Conservation (phyloP, 2,797 vertebrate genomes). For the Notolepis coatsorum region DNA sequence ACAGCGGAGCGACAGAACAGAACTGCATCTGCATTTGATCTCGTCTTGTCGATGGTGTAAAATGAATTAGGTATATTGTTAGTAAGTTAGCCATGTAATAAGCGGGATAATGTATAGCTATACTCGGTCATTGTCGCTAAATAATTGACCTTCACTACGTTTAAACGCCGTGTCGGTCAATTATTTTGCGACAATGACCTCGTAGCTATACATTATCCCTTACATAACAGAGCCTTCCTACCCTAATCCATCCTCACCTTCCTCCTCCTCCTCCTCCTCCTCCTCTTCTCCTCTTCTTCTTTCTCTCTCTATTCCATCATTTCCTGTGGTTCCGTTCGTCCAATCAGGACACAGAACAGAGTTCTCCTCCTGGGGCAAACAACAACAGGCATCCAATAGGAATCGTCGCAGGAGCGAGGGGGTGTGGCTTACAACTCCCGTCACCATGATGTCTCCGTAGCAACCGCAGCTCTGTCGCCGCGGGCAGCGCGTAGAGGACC, state of each 20-base stretch:
- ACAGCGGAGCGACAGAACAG: too few relatives aligned
- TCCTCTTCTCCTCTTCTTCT: slow-evolving; percentile 53
- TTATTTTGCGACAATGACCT: too few relatives aligned
- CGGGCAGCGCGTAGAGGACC: slow-evolving; percentile 8
- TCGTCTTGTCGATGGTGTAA: too few relatives aligned
- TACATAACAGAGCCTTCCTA: too few relatives aligned
- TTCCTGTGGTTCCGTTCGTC: slow-evolving; percentile 30
- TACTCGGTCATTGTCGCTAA: too few relatives aligned
- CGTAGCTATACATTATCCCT: too few relatives aligned
- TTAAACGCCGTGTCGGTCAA: too few relatives aligned
- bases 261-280: slow-evolving; percentile 28
- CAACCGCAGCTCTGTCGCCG: slow-evolving; percentile 43
- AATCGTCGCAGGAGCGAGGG: slow-evolving; percentile 54
- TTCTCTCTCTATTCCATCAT: slow-evolving; percentile 33
- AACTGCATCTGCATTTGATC: too few relatives aligned
- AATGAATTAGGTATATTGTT: too few relatives aligned
- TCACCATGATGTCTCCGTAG: slow-evolving; percentile 10
- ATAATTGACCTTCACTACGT: too few relatives aligned
- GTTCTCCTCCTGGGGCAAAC: slow-evolving; percentile 44
- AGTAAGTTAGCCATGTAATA: too few relatives aligned
- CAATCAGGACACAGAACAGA: slow-evolving; percentile 52
- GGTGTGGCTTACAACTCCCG: slow-evolving; percentile 23
- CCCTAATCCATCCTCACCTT: neutral
- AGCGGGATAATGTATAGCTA: too few relatives aligned
- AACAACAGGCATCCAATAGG: slow-evolving; percentile 59